Base-by-base conservation (phyloP, 2,113 vertebrate species). In the Dasyprocta punctata region DNA sequence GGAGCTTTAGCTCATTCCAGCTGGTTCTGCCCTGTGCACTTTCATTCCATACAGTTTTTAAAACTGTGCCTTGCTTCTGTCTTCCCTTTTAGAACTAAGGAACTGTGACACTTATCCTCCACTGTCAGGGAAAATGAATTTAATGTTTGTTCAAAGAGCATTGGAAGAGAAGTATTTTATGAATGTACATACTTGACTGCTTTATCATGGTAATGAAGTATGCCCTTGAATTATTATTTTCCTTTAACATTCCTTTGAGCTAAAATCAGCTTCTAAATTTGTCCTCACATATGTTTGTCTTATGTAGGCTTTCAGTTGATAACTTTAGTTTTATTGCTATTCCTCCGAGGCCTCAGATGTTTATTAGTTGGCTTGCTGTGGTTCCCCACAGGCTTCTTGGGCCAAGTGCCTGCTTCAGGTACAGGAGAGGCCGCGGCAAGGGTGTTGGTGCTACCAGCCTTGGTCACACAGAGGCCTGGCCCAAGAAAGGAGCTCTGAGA, bases 191-290 rank as follows among this genome's bases (percentile, higher is more conserved):
- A 56, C 56, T 88, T 87, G 85, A 44, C 38, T 36, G 10, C 93
- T 89, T 47, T 80, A 28, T 77, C 84, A 60, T 96, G 61, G 83
- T 89, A 69, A 65, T 97, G 73, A 94, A 96, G 78, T 94, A 22
- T 67, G 22, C 63, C 81, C 58, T 94, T 86, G 96, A 94, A 83
- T 96, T 85, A 93, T 63, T 83, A 80, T 80, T 96, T 97, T 92
- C 92, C 71, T 85, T 85, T 78, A 67, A 96, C 94, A 60, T 96
- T 92, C 36, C 92, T 97, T 89, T 90, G 85, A 85, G 47, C 58
- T 95, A 92, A 96, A 89, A 73, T 96, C 63, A 77, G 36, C 67
- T 92, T 96, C 90, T 95, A 95, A 96, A 96, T 97, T 90, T 86
- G 47, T 88, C 73, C 26, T 96, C 8, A 38, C 26, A 84, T 78